These are phyloP conservation scores for Eupithecia inturbata DNA, from an alignment of 2,888 invertebrate species.

Conservation along the genomic window DNA sequence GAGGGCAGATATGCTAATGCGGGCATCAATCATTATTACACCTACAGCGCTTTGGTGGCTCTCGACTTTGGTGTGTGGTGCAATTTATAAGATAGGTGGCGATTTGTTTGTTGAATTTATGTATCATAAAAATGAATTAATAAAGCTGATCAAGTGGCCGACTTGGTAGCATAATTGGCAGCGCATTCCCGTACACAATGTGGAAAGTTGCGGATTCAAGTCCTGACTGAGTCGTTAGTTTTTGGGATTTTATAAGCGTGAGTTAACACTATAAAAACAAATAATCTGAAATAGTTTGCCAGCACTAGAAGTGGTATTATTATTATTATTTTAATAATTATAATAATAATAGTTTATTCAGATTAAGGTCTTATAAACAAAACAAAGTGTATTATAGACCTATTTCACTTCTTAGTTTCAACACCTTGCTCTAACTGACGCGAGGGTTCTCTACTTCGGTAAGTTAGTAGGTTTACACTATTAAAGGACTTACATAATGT, in stretches of 20 bases:
- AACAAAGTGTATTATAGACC: no score
- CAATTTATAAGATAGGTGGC: constrained; percentile 18
- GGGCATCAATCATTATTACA: constrained; percentile 71
- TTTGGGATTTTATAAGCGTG: not conserved
- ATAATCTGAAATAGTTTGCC: not conserved
- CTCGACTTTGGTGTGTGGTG: constrained; percentile 25
- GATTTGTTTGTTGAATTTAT: not conserved
- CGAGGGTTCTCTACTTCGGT: no score
- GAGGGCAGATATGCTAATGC: constrained; percentile 63
- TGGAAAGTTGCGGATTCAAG: not conserved
- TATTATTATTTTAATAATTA: no score
- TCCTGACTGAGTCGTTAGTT: not conserved
- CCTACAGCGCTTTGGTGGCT: constrained; percentile 38
- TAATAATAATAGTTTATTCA: no score
- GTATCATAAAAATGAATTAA: not conserved
- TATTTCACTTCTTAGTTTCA: no score
- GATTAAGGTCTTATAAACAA: no score
- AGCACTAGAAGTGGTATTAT: no score
- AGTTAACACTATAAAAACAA: no score
- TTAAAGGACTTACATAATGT: no score
- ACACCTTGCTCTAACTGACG: no score
- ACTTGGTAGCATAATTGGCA: not conserved
- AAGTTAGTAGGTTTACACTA: no score
- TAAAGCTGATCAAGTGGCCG: not conserved
- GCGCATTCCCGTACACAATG: not conserved